Evolutionary conservation across 1,140 invertebrate genomes (phyloP).

Genomic region (Galleria mellonella): DNA sequence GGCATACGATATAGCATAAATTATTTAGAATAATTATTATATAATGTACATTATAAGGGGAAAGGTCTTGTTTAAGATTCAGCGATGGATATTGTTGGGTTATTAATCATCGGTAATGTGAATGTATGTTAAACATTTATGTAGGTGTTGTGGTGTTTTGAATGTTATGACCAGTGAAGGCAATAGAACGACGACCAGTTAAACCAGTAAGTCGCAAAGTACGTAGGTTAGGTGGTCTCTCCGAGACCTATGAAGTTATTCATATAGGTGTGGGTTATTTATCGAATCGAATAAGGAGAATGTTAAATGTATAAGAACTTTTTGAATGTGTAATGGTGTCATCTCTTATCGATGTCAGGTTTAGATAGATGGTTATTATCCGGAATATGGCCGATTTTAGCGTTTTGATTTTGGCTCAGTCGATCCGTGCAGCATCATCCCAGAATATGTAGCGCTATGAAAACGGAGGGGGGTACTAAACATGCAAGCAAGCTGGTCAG

Average conservation of each 20-base stretch:
- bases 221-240: slow-evolving; percentile 56
- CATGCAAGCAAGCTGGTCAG: slow-evolving; percentile 25
- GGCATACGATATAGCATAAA: slow-evolving; percentile 54
- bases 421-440: slow-evolving; percentile 46
- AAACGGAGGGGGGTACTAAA: slow-evolving; percentile 18
- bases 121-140: slow-evolving; percentile 50
- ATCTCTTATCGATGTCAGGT: slow-evolving; percentile 53
- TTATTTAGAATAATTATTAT: slow-evolving; percentile 51
- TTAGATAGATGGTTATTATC: slow-evolving; percentile 60
- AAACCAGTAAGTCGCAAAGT: slow-evolving; percentile 38
- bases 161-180: slow-evolving; percentile 40
- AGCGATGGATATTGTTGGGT: slow-evolving; percentile 60
- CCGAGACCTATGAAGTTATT: slow-evolving; percentile 55
- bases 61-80: slow-evolving; percentile 50
- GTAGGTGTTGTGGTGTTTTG: slow-evolving; percentile 45
- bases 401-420: slow-evolving; percentile 54
- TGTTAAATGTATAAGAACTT: slow-evolving; percentile 53
- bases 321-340: slow-evolving; percentile 53
- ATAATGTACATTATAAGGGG: slow-evolving; percentile 48
- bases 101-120: slow-evolving; percentile 52
- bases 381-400: slow-evolving; percentile 49
- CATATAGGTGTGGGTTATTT: slow-evolving; percentile 66
- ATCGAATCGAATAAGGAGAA: slow-evolving; percentile 58
- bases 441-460: slow-evolving; percentile 35
- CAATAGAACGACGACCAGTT: slow-evolving; percentile 24